A percentile compares a stretch with the other conserved stretches of the same genome.
Evolutionary conservation across 2,797 vertebrate genomes (phyloP).

Genomic region (Odontamblyopus lacepedii): DNA sequence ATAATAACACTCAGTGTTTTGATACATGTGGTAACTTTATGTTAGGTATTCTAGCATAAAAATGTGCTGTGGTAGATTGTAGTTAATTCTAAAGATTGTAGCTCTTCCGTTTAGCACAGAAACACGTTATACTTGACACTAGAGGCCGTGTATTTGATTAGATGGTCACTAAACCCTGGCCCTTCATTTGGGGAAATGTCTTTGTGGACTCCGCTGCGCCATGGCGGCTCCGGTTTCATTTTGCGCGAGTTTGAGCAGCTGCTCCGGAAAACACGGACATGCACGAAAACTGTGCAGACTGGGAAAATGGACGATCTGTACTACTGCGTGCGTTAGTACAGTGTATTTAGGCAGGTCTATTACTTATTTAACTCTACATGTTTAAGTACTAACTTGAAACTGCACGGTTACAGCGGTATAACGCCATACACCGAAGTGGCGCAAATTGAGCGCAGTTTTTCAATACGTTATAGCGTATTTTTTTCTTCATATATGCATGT

Average conservation of each 20-base stretch:
- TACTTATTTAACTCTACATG: background rate
- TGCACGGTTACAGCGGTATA: background rate
- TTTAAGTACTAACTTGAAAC: background rate
- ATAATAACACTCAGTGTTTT: too few relatives aligned
- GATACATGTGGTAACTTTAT: background rate
- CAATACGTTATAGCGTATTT: background rate
- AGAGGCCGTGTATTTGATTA: background rate
- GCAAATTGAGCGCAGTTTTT: background rate
- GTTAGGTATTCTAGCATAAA: background rate
- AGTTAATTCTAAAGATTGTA: background rate
- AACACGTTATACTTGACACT: background rate
- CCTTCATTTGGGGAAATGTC: background rate
- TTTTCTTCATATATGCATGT: background rate
- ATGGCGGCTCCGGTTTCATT: slow-evolving; percentile 5
- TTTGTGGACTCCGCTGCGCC: background rate
- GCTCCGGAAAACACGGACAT: background rate
- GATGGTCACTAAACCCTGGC: background rate
- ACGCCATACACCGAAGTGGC: background rate
- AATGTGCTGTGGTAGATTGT: too few relatives aligned
- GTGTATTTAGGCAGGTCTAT: background rate
- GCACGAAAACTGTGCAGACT: background rate
- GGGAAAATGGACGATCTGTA: background rate
- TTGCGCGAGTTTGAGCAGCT: background rate
- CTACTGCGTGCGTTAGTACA: background rate
- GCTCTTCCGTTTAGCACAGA: background rate